Evolutionary conservation across 2,888 invertebrate species (phyloP).

Genomic region (Drosophila putrida): DNA sequence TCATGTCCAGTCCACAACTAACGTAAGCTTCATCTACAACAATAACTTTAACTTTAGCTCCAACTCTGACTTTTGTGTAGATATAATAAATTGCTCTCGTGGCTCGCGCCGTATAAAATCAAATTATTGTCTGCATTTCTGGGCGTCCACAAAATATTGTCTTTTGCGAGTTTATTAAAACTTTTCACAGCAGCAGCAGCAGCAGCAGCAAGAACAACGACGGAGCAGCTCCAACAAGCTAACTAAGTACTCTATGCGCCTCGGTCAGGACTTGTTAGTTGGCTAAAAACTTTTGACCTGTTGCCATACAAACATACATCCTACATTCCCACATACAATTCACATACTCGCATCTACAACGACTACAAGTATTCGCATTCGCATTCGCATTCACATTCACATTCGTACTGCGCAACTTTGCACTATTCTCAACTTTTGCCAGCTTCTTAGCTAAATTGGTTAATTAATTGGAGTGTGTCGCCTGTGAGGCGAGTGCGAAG

Average conservation of each 20-base stretch:
- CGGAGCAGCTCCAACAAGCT: conserved; percentile 37
- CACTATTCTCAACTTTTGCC: conserved; percentile 47
- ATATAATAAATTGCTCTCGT: conserved; percentile 66
- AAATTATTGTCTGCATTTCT: conserved; percentile 67
- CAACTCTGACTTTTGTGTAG: conserved; percentile 36
- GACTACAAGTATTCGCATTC: conserved; percentile 7
- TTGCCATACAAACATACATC: conserved; percentile 45
- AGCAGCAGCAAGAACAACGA: conserved; percentile 1
- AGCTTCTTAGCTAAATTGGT: conserved; percentile 64
- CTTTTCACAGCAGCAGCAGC: conserved; percentile 41
- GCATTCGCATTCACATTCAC: background rate
- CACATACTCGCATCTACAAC: background rate
- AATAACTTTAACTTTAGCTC: conserved; percentile 11
- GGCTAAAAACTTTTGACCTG: conserved; percentile 68
- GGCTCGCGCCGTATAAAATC: conserved; percentile 65
- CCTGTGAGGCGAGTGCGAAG: conserved; percentile 1
- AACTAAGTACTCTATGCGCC: conserved; percentile 43
- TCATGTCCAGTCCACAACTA: conserved; percentile 11
- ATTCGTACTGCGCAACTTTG: conserved; percentile 29
- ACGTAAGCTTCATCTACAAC: background rate
- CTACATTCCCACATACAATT: background rate
- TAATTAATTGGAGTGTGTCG: conserved; percentile 68
- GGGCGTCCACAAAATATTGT: conserved; percentile 66
- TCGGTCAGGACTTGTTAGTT: conserved; percentile 50
- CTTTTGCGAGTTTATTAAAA: conserved; percentile 73